A percentile compares a stretch with the other conserved stretches of the same genome.
Conservation (phyloP, 37 sponge, comb jelly and placozoan genomes). For the Cladorhizidae sp. region DNA sequence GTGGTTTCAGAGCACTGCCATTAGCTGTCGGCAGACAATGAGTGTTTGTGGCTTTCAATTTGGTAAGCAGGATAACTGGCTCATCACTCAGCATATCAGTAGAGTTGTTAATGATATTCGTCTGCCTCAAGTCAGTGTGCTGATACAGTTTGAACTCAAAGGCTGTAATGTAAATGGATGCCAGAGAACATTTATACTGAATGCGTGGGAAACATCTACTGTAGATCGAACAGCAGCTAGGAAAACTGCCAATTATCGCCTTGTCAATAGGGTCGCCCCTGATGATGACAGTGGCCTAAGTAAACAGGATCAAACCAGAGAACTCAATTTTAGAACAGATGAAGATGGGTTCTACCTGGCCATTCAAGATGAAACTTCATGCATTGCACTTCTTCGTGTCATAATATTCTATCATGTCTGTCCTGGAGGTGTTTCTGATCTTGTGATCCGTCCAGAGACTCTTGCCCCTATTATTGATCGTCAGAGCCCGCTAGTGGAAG, state of each 20-base stretch:
- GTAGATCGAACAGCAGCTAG: slow-evolving; percentile 9
- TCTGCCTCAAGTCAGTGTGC: too few relatives aligned
- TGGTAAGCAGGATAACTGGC: too few relatives aligned
- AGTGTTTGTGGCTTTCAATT: too few relatives aligned
- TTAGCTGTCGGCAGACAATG: not conserved
- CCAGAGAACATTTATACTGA: too few relatives aligned
- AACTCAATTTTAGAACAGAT: slow-evolving; percentile 6
- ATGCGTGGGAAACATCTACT: too few relatives aligned
- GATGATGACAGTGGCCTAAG: not conserved
- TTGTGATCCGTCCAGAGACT: slow-evolving; percentile 29
- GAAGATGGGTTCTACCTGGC: slow-evolving; percentile 28
- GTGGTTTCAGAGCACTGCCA: not conserved
- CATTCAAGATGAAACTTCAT: slow-evolving; percentile 28
- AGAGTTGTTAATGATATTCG: too few relatives aligned
- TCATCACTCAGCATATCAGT: too few relatives aligned
- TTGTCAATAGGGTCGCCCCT: not conserved
- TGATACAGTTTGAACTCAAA: too few relatives aligned
- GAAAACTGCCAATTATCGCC: not conserved
- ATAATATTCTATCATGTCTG: slow-evolving; percentile 60
- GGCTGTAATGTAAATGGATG: too few relatives aligned
- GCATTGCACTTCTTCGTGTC: slow-evolving; percentile 24
- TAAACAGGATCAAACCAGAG: slow-evolving; percentile 1
- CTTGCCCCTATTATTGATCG: slow-evolving; percentile 22
- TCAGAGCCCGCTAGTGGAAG: not conserved
- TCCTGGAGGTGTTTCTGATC: slow-evolving; percentile 15